Evolutionary conservation across 1,140 invertebrate genomes (phyloP).

Genomic region (Oedothorax gibbosus): DNA sequence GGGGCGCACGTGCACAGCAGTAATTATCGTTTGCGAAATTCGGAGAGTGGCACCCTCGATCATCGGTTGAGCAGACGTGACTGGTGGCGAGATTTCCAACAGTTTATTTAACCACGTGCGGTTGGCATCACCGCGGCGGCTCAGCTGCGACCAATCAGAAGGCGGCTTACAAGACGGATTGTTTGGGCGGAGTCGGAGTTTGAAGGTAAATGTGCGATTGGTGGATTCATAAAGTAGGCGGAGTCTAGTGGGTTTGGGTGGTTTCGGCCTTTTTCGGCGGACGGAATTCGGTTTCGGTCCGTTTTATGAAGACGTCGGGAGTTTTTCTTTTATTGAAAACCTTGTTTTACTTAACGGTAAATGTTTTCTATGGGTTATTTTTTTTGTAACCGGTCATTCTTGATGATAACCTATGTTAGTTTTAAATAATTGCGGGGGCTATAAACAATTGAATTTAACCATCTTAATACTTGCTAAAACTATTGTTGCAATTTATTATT

Average conservation of each 20-base stretch:
- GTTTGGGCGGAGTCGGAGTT: not conserved
- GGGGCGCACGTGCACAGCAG: not conserved
- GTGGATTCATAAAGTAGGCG: not conserved
- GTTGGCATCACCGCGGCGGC: not conserved
- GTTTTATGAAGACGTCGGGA: too few relatives aligned
- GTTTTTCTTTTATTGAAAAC: too few relatives aligned
- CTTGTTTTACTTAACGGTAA: too few relatives aligned
- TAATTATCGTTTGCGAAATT: slow-evolving; percentile 6
- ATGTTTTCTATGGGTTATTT: too few relatives aligned
- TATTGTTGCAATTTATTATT: too few relatives aligned
- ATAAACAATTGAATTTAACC: too few relatives aligned
- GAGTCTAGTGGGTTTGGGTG: not conserved
- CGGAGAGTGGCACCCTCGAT: not conserved
- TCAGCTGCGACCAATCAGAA: not conserved
- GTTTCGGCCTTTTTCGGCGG: slow-evolving; percentile 2
- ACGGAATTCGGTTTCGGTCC: too few relatives aligned
- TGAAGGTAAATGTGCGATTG: not conserved
- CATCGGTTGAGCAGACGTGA: slow-evolving; percentile 26
- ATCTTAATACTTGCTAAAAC: too few relatives aligned
- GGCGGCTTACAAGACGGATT: slow-evolving; percentile 39
- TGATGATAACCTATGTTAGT: too few relatives aligned
- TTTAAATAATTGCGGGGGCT: too few relatives aligned
- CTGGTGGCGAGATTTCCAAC: slow-evolving; percentile 18
- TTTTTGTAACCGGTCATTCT: too few relatives aligned
- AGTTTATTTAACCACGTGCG: slow-evolving; percentile 56